Evolutionary conservation across 2,113 vertebrate genomes (phyloP).

Genomic region (Empidonax traillii): DNA sequence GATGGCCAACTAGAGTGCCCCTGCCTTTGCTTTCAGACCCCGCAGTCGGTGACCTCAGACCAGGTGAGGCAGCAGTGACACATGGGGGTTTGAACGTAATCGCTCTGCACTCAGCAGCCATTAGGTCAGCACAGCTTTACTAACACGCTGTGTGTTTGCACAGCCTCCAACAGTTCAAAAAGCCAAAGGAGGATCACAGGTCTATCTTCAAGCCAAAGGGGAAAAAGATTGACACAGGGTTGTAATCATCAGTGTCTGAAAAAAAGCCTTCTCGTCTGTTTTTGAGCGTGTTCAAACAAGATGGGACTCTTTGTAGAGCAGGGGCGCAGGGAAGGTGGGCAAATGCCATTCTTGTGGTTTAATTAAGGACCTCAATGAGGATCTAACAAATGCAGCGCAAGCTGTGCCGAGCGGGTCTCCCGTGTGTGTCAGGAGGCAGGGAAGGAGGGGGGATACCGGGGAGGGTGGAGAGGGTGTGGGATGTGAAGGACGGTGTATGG

Average conservation of each 20-base stretch:
- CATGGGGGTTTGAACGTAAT: conserved; percentile 52
- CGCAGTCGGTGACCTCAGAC: conserved; percentile 11
- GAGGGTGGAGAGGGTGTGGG: conserved; percentile 49
- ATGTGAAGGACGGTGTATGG: conserved; percentile 57
- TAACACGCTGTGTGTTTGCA: conserved; percentile 70
- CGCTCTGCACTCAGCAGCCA: conserved; percentile 62
- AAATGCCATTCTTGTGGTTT: conserved; percentile 71
- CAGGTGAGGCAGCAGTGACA: conserved; percentile 58
- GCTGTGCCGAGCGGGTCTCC: conserved; percentile 21
- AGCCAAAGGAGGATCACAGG: conserved; percentile 75
- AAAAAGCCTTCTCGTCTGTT: conserved; percentile 68
- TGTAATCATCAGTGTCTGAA: conserved; percentile 75
- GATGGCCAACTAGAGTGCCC: conserved; percentile 44
- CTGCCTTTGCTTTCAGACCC: conserved; percentile 3
- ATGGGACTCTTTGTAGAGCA: conserved; percentile 54
- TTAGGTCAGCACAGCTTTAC: conserved; percentile 72
- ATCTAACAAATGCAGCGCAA: not conserved
- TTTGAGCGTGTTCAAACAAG: conserved; percentile 72
- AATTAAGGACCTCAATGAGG: conserved; percentile 70
- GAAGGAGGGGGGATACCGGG: not conserved
- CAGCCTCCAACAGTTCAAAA: conserved; percentile 78
- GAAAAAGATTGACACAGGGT: conserved; percentile 63
- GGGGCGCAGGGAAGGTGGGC: conserved; percentile 52
- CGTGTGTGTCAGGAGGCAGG: not conserved
- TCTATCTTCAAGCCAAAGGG: conserved; percentile 69